Conservation (phyloP, 2,113 vertebrate species). For the Crocuta crocuta region DNA sequence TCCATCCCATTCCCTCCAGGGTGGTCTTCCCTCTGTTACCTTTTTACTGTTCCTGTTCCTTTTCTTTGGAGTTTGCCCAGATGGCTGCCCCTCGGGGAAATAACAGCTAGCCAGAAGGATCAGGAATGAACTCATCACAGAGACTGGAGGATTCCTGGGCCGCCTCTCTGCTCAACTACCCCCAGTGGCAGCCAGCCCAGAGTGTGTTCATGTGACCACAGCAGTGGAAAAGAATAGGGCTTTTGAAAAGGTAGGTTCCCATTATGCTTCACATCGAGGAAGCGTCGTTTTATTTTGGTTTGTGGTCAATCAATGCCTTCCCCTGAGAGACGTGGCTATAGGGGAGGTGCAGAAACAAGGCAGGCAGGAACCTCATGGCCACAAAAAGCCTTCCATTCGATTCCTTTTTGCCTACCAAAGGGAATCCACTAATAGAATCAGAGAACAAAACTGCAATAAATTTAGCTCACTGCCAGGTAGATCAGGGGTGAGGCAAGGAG, state of each 20-base stretch:
- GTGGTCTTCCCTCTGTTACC: neutral
- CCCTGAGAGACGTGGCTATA: neutral
- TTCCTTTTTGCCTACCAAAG: neutral
- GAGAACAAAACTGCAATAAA: slow-evolving; percentile 18
- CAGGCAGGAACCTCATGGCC: slow-evolving; percentile 14
- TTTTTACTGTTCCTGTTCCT: neutral
- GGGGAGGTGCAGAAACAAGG: neutral
- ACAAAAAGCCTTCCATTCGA: neutral
- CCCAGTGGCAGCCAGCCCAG: neutral
- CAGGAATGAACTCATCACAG: neutral
- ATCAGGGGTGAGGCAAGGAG: slow-evolving; percentile 50
- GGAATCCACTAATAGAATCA: slow-evolving; percentile 42
- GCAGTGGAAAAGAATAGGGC: neutral
- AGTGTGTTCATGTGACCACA: neutral
- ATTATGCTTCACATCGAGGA: neutral
- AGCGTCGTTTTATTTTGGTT: neutral
- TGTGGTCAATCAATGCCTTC: neutral
- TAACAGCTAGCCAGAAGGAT: neutral
- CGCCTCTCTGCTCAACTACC: neutral
- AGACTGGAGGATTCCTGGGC: neutral
- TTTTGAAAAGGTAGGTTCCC: neutral
- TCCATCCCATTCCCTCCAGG: neutral
- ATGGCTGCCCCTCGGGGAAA: neutral
- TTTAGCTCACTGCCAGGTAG: slow-evolving; percentile 46
- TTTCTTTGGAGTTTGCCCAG: neutral